Evolutionary conservation across 2,888 invertebrate species (phyloP).

Genomic region (Heliothis peltigera): DNA sequence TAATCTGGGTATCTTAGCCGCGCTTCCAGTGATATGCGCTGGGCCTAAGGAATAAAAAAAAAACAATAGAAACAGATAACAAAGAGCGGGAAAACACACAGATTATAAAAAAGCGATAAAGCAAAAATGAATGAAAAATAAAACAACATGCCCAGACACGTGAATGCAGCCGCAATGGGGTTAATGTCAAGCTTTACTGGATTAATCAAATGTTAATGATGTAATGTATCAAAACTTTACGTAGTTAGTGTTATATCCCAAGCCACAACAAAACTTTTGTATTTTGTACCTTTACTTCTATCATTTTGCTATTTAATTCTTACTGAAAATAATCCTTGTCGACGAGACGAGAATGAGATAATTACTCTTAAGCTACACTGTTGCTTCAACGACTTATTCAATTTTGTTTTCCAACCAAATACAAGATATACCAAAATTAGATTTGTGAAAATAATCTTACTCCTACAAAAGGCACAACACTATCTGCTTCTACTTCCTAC

Average conservation of each 20-base stretch:
- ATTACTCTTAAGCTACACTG: neutral
- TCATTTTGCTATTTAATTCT: conserved; percentile 68
- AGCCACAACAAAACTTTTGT: conserved; percentile 89
- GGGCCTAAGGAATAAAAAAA: conserved; percentile 46
- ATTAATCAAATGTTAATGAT: conserved; percentile 73
- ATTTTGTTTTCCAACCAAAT: neutral
- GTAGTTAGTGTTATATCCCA: conserved; percentile 79
- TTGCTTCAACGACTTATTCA: neutral
- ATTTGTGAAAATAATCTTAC: neutral
- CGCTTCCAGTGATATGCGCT: too few species aligned
- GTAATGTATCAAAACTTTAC: conserved; percentile 62
- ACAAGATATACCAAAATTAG: neutral
- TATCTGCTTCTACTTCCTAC: neutral
- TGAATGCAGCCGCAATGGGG: conserved; percentile 88
- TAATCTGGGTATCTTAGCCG: too few species aligned
- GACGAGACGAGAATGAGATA: neutral
- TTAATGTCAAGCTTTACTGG: conserved; percentile 73
- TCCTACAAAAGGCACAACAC: neutral
- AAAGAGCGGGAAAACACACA: conserved; percentile 50
- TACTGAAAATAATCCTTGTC: too few species aligned
- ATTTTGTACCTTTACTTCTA: conserved; percentile 70
- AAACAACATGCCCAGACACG: conserved; percentile 69
- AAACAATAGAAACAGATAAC: conserved; percentile 50
- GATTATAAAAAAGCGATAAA: conserved; percentile 59
- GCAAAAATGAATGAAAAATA: conserved; percentile 62